Percentiles rank a stretch among this genome's conserved stretches.
phyloP scores from a whole-genome alignment of 2,113 vertebrate species.

The Scomber scombrus region DNA sequence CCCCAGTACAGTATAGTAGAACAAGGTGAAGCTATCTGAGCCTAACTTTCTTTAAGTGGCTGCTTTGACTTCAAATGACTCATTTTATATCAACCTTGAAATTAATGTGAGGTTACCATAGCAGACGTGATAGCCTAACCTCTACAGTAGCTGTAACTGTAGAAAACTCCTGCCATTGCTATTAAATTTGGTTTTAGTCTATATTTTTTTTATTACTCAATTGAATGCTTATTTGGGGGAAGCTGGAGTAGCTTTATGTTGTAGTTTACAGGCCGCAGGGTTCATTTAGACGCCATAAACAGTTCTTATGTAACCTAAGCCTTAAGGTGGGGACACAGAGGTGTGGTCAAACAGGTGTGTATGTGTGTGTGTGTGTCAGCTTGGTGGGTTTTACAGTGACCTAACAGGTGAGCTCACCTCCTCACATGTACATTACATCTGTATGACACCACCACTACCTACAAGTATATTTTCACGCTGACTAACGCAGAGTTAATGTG shows the following conservation, averaged over 20 bases:
- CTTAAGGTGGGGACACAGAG: slow-evolving; percentile 49
- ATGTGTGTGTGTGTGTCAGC: slow-evolving; percentile 70
- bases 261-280: background rate
- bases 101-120: background rate
- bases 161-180: slow-evolving; percentile 32
- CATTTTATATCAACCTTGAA: background rate
- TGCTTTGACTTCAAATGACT: background rate
- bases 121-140: slow-evolving; percentile 45
- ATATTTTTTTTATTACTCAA: background rate
- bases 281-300: background rate
- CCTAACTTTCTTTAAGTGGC: background rate
- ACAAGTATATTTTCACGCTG: slow-evolving; percentile 16
- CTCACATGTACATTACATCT: background rate
- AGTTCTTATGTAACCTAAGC: slow-evolving; percentile 44
- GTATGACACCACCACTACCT: background rate
- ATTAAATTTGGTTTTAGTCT: background rate
- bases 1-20: background rate
- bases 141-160: background rate
- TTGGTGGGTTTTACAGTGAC: slow-evolving; percentile 37
- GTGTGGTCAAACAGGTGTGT: slow-evolving; percentile 76
- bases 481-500: background rate
- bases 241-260: background rate
- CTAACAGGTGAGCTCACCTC: slow-evolving; percentile 34
- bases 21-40: background rate
- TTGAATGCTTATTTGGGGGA: too few species aligned